Evolutionary conservation across 2,113 vertebrate genomes (phyloP).

Genomic region (Xyrauchen texanus): DNA sequence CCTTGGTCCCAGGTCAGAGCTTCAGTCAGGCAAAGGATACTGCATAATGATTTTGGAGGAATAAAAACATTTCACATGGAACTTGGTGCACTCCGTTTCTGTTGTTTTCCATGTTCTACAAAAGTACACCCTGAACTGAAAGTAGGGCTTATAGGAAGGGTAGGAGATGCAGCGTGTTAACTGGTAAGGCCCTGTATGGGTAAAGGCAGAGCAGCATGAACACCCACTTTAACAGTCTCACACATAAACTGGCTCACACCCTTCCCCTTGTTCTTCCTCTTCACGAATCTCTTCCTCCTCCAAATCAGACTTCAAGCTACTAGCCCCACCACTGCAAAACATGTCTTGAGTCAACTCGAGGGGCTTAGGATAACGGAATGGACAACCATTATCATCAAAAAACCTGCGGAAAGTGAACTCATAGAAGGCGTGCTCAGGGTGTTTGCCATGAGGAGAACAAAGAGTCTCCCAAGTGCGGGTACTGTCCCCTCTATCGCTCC

Average conservation of each 20-base stretch:
- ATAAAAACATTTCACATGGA: constrained; percentile 51
- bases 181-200: constrained; percentile 13
- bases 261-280: constrained; percentile 76
- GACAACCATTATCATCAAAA: constrained; percentile 96
- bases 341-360: constrained; percentile 64
- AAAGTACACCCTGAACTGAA: constrained; percentile 31
- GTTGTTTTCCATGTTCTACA: neutral
- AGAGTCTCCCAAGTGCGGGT: constrained; percentile 84
- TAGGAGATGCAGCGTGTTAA: constrained; percentile 32
- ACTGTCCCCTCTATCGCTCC: constrained; percentile 87
- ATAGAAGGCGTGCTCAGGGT: constrained; percentile 96
- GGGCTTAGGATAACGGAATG: constrained; percentile 94
- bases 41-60: constrained; percentile 53
- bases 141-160: constrained; percentile 30
- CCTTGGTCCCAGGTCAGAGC: constrained; percentile 71
- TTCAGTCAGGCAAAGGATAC: constrained; percentile 45
- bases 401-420: constrained; percentile 98
- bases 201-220: constrained; percentile 21
- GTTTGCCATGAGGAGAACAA: constrained; percentile 82
- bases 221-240: constrained; percentile 60
- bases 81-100: constrained; percentile 41
- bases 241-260: constrained; percentile 95
- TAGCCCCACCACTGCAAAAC: constrained; percentile 29
- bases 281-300: constrained; percentile 63
- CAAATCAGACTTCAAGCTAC: constrained; percentile 49